A percentile compares a stretch with the other conserved stretches of the same genome.
These are phyloP conservation scores for Anguilla rostrata DNA, from an alignment of 2,113 vertebrate species.

Conservation along the genomic window DNA sequence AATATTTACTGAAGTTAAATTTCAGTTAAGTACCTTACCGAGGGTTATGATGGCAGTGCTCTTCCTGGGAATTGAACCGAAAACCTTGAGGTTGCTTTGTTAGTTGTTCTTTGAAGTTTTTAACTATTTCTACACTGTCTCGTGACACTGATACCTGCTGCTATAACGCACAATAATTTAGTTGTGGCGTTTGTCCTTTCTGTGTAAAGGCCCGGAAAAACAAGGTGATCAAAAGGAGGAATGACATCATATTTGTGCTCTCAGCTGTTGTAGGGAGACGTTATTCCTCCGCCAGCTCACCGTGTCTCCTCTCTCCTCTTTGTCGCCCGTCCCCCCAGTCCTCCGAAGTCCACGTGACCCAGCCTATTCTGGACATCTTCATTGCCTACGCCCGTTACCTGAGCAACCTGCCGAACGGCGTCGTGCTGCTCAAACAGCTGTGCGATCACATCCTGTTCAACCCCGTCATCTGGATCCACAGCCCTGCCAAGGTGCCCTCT, in stretches of 20 bases:
- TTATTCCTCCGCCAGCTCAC: neutral
- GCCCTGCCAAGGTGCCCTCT: conserved; percentile 84
- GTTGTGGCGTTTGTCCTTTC: neutral
- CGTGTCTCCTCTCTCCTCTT: neutral
- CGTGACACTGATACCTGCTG: too few species aligned
- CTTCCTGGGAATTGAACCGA: too few species aligned
- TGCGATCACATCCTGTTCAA: conserved; percentile 97
- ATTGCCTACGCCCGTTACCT: conserved; percentile 94
- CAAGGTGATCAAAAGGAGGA: neutral
- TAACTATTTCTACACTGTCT: too few species aligned
- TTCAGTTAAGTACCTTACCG: too few species aligned
- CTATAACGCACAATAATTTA: neutral
- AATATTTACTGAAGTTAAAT: too few species aligned
- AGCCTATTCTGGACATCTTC: conserved; percentile 87
- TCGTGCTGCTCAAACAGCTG: conserved; percentile 91
- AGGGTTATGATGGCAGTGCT: too few species aligned
- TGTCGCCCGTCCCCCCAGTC: conserved; percentile 70
- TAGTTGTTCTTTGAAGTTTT: too few species aligned
- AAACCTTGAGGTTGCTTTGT: too few species aligned
- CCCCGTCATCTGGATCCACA: conserved; percentile 96
- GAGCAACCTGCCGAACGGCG: conserved; percentile 89
- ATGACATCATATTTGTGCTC: neutral
- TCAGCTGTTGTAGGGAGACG: neutral
- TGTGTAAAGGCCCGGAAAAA: neutral
- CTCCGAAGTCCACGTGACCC: conserved; percentile 91